Evolutionary conservation across 2,113 vertebrate species (phyloP).

Genomic region (Mesembrinibis cayennensis): DNA sequence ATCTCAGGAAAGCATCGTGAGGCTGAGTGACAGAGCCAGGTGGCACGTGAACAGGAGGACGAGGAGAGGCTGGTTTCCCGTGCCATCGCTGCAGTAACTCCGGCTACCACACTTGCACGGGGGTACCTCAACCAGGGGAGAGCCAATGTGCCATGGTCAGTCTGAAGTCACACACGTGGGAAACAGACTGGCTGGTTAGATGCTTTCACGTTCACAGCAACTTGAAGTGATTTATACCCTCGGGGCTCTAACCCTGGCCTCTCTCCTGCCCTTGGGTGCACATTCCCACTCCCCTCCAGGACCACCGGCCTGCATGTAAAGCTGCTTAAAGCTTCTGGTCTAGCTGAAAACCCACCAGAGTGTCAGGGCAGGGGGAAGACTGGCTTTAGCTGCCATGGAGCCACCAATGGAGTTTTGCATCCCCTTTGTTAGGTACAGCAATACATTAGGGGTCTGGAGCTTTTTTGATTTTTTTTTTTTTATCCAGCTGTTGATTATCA

Average conservation of each 20-base stretch:
- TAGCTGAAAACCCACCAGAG: not conserved
- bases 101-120: rapidly evolving
- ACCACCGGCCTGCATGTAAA: not conserved
- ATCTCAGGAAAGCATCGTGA: not conserved
- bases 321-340: not conserved
- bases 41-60: rapidly evolving
- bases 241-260: not conserved
- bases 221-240: not conserved
- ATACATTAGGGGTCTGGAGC: not conserved
- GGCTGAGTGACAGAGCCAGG: not conserved
- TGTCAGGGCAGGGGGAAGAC: not conserved
- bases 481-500: not conserved
- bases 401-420: not conserved
- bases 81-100: not conserved
- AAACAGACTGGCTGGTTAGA: not conserved
- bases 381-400: not conserved
- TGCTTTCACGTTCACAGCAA: not conserved
- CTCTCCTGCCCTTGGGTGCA: not conserved
- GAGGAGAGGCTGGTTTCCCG: rapidly evolving
- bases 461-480: not conserved
- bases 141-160: rapidly evolving
- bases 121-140: rapidly evolving
- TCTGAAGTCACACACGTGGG: rapidly evolving
- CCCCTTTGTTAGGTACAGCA: not conserved
- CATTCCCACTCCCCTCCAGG: not conserved